Evolutionary conservation across 2,797 vertebrate genomes (phyloP), one percentile per base, ranked within the genome.

Genomic region (Takifugu ocellatus): DNA sequence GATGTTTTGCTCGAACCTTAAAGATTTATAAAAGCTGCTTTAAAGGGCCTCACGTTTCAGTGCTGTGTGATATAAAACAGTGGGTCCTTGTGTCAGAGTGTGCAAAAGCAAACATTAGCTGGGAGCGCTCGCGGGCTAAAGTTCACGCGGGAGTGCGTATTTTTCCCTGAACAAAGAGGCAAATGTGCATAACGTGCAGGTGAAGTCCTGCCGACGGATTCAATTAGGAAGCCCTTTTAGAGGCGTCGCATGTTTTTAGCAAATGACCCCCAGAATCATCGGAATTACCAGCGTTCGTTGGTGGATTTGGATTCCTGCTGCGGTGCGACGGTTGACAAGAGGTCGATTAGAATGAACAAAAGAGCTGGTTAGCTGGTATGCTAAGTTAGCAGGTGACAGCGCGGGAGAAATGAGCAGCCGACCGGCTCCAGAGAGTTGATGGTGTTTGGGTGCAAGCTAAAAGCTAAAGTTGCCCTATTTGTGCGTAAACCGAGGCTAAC

Each of bases 211-310:
- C 72, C 82, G 86, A 87, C 81, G 74, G 54, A 69, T 74, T 78
- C 74, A 81, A 80, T 85, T 81, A 77, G 52, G 55, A 59, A 56
- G 58, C 39, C 68, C 36, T 80, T 81, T 66, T 12, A 54, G 69
- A 71, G 33, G 50, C 4, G 8, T 63, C 70, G 63, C 80, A 81
- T 77, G 76, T 83, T 77, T 58, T 51, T 72, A 56, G 74, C 16
- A 53, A 7, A 33, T 9, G 31, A 33, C 75, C 79, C 70, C 84
- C 79, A 77, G 72, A 68, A 86, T 83, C 72, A 83, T 81, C 63
- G 73, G 72, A 89, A 83, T 80, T 75, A 75, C 74, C 77, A 76
- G 69, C 77, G 67, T 74, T 77, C 70, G 61, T 67, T 75, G 15
- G 67, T 64, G 77, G 70, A 77, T 75, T 72, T 53, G 58, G 27